phyloP scores from a whole-genome alignment of 2,888 invertebrate genomes.

The Rutpela maculata region DNA sequence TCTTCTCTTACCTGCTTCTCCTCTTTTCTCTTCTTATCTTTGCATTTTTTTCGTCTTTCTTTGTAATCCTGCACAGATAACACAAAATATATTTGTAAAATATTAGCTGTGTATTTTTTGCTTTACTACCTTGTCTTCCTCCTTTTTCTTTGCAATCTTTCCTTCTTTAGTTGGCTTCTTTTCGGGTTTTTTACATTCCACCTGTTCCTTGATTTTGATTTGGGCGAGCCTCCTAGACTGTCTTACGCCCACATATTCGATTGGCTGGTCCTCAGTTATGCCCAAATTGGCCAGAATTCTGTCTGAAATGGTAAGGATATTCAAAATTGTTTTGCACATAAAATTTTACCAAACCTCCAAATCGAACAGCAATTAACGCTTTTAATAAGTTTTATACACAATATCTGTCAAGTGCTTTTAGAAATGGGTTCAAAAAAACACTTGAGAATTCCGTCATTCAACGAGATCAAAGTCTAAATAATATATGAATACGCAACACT shows the following conservation, averaged over 20 bases:
- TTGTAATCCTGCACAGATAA: conserved; percentile 61
- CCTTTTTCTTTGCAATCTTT: conserved; percentile 45
- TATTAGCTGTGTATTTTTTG: background rate
- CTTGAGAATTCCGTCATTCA: no score
- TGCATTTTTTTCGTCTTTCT: conserved; percentile 67
- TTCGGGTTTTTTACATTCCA: conserved; percentile 74
- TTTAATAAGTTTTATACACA: no score
- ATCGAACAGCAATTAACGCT: no score
- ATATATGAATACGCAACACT: no score
- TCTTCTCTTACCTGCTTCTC: background rate
- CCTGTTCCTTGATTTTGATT: conserved; percentile 90
- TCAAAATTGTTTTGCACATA: no score
- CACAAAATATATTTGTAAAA: background rate
- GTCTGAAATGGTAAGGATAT: conserved; percentile 54
- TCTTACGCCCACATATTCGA: conserved; percentile 80
- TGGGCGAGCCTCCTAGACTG: conserved; percentile 92
- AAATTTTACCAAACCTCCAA: no score
- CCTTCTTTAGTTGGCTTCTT: conserved; percentile 32
- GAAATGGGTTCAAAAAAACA: no score
- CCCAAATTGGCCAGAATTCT: conserved; percentile 75
- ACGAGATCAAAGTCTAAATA: no score
- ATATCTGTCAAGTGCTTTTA: no score
- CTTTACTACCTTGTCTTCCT: conserved; percentile 60
- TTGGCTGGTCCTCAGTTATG: conserved; percentile 70
- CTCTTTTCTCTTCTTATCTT: conserved; percentile 38